Evolutionary conservation across 2,113 vertebrate species (phyloP), one percentile per base, ranked within the genome.

Genomic region (Hippocampus abdominalis): DNA sequence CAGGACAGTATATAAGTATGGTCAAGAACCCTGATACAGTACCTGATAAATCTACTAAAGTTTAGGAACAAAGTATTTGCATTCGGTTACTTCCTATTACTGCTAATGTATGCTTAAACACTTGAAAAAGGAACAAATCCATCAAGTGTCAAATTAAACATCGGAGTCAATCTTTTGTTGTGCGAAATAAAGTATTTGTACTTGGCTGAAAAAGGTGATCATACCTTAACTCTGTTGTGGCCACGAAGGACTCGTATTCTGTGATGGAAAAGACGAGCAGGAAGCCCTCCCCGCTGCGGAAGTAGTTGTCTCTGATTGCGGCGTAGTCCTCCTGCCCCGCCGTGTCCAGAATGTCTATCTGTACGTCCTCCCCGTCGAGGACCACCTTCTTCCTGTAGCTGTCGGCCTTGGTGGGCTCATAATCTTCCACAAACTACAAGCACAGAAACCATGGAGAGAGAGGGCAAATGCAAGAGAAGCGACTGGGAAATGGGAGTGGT

Each of bases 331-430:
- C 97, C 83, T 99, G 97, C 0, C 92, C 92, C 0, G 92, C 91
- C 27, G 92, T 93, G 86, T 93, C 92, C 86, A 93, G 83, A 68
- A 99, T 99, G 72, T 99, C 97, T 59, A 98, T 98, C 88, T 99
- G 97, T 3, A 96, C 96, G 79, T 98, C 96, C 77, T 99, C 97
- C 20, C 97, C 97, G 48, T 98, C 97, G 57, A 99, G 89, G 20
- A 98, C 97, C 74, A 98, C 97, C 81, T 98, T 99, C 92, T 99
- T 99, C 78, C 97, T 93, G 89, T 98, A 99, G 86, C 97, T 99
- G 93, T 99, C 97, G 6, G 97, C 97, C 84, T 98, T 98, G 29
- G 97, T 98, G 72, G 97, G 97, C 84, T 99, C 97, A 70, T 99
- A 99, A 88, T 99, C 97, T 91, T 99, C 97, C 73, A 99, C 97